phyloP scores from a whole-genome alignment of 2,888 invertebrate genomes.

The Drosophila antonietae region DNA sequence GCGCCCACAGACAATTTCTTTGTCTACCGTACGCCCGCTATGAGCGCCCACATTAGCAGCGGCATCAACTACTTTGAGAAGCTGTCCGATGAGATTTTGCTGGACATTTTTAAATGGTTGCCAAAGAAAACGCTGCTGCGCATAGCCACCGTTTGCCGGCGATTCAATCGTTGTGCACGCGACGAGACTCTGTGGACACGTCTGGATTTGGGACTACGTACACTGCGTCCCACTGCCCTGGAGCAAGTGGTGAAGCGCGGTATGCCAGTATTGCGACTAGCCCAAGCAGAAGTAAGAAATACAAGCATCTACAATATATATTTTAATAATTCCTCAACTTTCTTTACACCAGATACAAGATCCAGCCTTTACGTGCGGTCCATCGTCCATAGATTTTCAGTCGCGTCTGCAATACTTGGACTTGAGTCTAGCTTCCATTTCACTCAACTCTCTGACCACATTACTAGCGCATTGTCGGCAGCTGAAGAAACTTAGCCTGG shows the following conservation, averaged over 20 bases:
- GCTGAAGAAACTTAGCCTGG: constrained; percentile 93
- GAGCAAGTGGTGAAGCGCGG: constrained; percentile 91
- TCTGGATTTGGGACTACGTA: constrained; percentile 91
- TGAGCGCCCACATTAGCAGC: constrained; percentile 65
- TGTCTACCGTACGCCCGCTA: constrained; percentile 80
- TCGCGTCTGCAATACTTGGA: constrained; percentile 93
- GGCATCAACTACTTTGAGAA: constrained; percentile 88
- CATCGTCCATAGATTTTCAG: constrained; percentile 77
- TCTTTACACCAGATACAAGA: constrained; percentile 52
- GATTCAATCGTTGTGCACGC: constrained; percentile 91
- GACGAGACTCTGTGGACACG: constrained; percentile 95
- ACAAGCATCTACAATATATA: neutral
- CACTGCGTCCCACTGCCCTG: constrained; percentile 88
- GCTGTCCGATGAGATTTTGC: constrained; percentile 93
- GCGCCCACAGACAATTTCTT: constrained; percentile 74
- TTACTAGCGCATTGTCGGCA: constrained; percentile 88
- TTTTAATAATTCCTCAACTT: no score
- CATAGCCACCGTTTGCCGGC: constrained; percentile 90
- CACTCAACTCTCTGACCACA: constrained; percentile 86
- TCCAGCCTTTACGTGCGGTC: constrained; percentile 55
- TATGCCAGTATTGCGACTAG: constrained; percentile 90
- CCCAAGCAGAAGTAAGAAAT: constrained; percentile 90
- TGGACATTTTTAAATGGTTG: constrained; percentile 92
- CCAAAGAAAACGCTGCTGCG: constrained; percentile 91
- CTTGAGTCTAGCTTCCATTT: constrained; percentile 91